These are phyloP conservation scores for Recurvirostra avosetta DNA, from an alignment of 2,113 vertebrate species.

Conservation along the genomic window DNA sequence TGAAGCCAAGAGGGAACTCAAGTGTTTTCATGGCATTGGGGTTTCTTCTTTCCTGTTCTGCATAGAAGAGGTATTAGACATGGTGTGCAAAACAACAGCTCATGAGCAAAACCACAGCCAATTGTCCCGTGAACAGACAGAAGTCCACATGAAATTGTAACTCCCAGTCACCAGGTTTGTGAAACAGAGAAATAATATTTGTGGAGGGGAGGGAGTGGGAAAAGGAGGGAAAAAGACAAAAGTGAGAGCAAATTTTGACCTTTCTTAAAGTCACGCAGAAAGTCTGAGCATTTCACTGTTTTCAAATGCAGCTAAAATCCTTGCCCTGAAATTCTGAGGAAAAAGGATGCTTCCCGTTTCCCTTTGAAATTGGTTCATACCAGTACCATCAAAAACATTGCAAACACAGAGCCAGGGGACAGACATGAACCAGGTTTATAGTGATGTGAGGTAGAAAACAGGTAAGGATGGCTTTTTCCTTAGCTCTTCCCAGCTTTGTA, in stretches of 20 bases:
- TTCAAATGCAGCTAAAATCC: neutral
- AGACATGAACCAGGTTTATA: neutral
- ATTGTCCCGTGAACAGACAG: neutral
- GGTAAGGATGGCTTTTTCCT: neutral
- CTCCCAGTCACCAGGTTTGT: neutral
- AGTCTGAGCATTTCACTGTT: neutral
- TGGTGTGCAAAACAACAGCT: neutral
- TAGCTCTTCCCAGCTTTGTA: neutral
- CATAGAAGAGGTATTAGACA: neutral
- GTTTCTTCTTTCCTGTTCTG: neutral
- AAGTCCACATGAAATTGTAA: neutral
- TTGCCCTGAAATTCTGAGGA: neutral
- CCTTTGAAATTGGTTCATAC: neutral
- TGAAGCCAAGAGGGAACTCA: neutral
- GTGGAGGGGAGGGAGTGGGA: neutral
- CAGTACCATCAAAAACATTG: neutral
- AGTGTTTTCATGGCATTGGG: neutral
- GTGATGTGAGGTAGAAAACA: slow-evolving; percentile 17
- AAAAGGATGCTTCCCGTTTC: neutral
- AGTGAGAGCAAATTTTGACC: neutral
- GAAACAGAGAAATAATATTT: neutral
- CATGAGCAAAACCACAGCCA: neutral
- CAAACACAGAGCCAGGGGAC: neutral
- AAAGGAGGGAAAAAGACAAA: neutral
- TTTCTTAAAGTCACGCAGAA: neutral